Evolutionary conservation across 2,888 invertebrate genomes (phyloP), one percentile per base, ranked within the genome.

Genomic region (Calliopum simillimum): DNA sequence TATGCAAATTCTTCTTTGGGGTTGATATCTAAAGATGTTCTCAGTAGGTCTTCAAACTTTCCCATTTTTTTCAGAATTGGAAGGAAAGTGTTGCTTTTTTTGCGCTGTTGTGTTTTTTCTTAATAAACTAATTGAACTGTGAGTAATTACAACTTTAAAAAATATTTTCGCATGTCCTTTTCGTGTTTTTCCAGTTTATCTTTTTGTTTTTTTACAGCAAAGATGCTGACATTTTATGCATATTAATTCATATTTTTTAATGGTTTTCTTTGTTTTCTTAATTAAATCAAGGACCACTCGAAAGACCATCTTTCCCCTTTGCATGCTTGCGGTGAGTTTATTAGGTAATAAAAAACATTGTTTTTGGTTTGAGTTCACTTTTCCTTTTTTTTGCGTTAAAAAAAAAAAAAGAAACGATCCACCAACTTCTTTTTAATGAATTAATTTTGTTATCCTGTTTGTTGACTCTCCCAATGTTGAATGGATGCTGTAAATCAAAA

Each of bases 361-460:
- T 79, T 76, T 70, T 66, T 61, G 46, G 59, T 19, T 76, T 76
- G 69, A 33, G 33, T 33, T 33, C 33, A 6, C 65, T 69, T 71
- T 76, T 77, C 75, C 75, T 64, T 69, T 73, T 33, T 33, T 33
- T 8, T 33, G n/a, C 33, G 33, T 33, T 33, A 8, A 59, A 25
- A 68, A 46, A 6, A 43, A 53, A 58, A 33, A 69, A 65, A 70
- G 67, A 73, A 77, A 77, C 79, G 76, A 76, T 79, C 80, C 81
- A 83, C 81, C 81, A 82, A 82, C 81, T 83, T 80, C 77, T 68
- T 72, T 82, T 81, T 83, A 83, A 82, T 82, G 83, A 82, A 83
- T 82, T 82, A 83, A 82, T 83, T 81, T 78, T 81, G 81, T 82
- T 82, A 82, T 76, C 73, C 66, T 66, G 58, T 72, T 73, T 80